These are phyloP conservation scores for Uloborus diversus DNA, from an alignment of 1,140 invertebrate species.

Conservation along the genomic window DNA sequence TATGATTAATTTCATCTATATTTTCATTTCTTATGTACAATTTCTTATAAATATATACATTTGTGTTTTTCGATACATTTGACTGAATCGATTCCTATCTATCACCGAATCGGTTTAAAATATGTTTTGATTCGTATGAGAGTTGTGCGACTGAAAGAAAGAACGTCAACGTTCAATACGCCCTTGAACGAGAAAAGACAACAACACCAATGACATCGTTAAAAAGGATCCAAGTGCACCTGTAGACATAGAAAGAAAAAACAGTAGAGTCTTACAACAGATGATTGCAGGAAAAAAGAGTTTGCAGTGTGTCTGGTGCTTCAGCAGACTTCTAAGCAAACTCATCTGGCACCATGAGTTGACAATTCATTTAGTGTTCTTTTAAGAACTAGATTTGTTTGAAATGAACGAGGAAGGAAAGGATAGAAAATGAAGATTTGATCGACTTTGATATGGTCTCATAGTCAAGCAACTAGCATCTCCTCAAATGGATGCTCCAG, in stretches of 20 bases:
- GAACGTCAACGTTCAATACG: constrained; percentile 2
- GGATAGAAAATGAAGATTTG: background rate
- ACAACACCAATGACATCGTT: constrained; percentile 21
- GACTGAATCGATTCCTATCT: too few species aligned
- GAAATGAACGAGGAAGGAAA: constrained; percentile 14
- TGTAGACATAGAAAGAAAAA: constrained; percentile 34
- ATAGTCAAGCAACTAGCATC: background rate
- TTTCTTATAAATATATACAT: too few species aligned
- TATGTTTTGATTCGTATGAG: constrained; percentile 30
- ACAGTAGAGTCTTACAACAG: constrained; percentile 19
- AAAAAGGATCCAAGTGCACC: constrained; percentile 20
- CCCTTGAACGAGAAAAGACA: constrained; percentile 20
- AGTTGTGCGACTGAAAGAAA: constrained; percentile 25
- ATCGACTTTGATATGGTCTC: background rate
- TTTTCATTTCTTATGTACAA: too few species aligned
- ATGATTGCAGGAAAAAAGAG: constrained; percentile 40
- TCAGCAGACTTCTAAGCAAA: constrained; percentile 23
- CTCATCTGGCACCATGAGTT: constrained; percentile 41
- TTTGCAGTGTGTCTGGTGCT: constrained; percentile 39
- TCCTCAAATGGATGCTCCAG: too few species aligned
- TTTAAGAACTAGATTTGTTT: background rate
- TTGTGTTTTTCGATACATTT: too few species aligned
- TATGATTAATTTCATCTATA: too few species aligned
- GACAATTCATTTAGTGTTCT: constrained; percentile 30
- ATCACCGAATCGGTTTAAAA: constrained; percentile 57